A percentile compares a stretch with the other conserved stretches of the same genome.
Conservation (phyloP, 2,888 invertebrate genomes). For the Eilema depressum region DNA sequence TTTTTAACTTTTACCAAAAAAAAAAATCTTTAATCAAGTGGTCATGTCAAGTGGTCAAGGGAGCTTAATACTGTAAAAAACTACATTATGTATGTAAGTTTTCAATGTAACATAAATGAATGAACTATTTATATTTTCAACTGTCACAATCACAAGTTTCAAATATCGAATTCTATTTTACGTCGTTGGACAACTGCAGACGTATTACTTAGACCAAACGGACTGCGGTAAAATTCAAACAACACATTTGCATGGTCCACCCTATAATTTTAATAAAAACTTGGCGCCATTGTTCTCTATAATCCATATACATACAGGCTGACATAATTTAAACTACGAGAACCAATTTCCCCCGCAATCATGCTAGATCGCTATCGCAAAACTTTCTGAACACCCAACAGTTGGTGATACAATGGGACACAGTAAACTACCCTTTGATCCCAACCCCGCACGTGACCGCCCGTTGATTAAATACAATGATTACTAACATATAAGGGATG, state of each 20-base stretch:
- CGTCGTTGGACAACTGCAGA: not conserved
- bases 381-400: conserved; percentile 46
- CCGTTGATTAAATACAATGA: conserved; percentile 67
- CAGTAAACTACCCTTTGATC: conserved; percentile 58
- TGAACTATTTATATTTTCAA: too few relatives aligned
- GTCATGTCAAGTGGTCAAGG: too few relatives aligned
- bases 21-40: not conserved
- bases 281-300: conserved; percentile 5
- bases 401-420: conserved; percentile 52
- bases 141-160: not conserved
- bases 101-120: too few relatives aligned
- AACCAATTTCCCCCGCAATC: conserved; percentile 50
- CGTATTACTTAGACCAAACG: not conserved
- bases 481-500: conserved; percentile 53
- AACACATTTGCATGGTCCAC: not conserved
- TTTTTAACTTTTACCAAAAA: not conserved
- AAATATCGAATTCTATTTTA: not conserved
- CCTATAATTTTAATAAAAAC: conserved; percentile 9
- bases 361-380: conserved; percentile 49
- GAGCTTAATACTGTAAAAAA: not conserved
- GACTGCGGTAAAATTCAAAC: not conserved
- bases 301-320: conserved; percentile 10
- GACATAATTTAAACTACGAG: conserved; percentile 40
- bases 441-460: conserved; percentile 61
- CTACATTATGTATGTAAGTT: not conserved